These are phyloP conservation scores for Arctocebus calabarensis DNA, from an alignment of 2,797 vertebrate species.

Conservation along the genomic window DNA sequence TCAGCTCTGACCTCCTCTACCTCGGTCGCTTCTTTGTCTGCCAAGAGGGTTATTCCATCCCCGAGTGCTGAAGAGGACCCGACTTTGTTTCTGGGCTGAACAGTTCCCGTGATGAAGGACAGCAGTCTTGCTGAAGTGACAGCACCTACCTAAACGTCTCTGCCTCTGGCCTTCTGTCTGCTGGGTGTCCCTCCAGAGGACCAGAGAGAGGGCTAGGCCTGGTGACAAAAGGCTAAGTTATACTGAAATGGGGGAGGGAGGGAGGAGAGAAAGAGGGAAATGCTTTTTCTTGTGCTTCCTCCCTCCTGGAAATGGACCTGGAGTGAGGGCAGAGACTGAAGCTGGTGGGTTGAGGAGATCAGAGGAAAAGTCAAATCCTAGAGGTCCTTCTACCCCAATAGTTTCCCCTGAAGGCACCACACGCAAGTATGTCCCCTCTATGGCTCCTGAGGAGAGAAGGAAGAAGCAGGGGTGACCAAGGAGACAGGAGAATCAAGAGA, in stretches of 20 bases:
- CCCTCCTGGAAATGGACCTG: background rate
- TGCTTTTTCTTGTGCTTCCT: conserved; percentile 12
- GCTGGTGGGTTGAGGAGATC: background rate
- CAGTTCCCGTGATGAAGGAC: background rate
- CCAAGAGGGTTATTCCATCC: background rate
- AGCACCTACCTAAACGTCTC: background rate
- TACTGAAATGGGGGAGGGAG: background rate
- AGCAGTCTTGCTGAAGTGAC: background rate
- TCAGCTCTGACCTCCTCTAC: background rate
- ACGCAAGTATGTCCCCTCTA: background rate
- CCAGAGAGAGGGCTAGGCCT: background rate
- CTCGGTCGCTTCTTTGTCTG: background rate
- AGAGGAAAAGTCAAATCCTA: background rate
- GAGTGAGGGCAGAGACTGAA: background rate
- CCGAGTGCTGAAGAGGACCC: background rate
- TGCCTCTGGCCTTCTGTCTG: background rate
- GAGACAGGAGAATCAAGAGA: background rate
- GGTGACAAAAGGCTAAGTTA: background rate
- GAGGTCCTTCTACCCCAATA: background rate
- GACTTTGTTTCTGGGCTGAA: background rate
- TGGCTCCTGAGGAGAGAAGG: conserved; percentile 62
- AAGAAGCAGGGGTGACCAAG: background rate
- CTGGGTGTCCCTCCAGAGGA: background rate
- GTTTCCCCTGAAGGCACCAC: conserved; percentile 63
- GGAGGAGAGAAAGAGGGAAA: background rate